phyloP scores from a whole-genome alignment of 2,888 invertebrate species.

The Chloroclysta siterata region DNA sequence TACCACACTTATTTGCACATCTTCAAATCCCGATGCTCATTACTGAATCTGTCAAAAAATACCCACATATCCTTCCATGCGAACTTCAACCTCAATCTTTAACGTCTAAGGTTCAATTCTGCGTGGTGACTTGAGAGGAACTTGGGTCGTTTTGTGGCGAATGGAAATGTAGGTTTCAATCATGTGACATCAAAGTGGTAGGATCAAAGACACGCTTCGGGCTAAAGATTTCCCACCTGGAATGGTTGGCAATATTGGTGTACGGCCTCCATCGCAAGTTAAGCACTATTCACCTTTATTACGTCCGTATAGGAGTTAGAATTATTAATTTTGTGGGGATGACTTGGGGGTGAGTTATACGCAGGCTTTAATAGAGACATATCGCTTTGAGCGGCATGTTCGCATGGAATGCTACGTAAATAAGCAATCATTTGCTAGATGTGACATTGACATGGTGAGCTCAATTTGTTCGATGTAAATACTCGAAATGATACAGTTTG shows the following conservation, averaged over 20 bases:
- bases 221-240: slow-evolving; percentile 57
- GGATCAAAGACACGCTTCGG: slow-evolving; percentile 55
- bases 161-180: slow-evolving; percentile 46
- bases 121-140: background rate
- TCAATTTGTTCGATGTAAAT: slow-evolving; percentile 34
- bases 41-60: slow-evolving; percentile 57
- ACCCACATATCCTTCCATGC: slow-evolving; percentile 25
- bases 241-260: slow-evolving; percentile 54
- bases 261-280: slow-evolving; percentile 36
- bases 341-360: slow-evolving; percentile 18
- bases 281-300: slow-evolving; percentile 17
- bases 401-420: slow-evolving; percentile 41
- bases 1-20: slow-evolving; percentile 58
- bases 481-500: slow-evolving; percentile 13
- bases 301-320: slow-evolving; percentile 17
- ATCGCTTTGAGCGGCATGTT: slow-evolving; percentile 40
- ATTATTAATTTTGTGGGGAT: slow-evolving; percentile 1
- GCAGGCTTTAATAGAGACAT: slow-evolving; percentile 41
- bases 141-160: slow-evolving; percentile 23
- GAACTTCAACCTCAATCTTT: slow-evolving; percentile 20
- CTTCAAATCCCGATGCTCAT: slow-evolving; percentile 61
- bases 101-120: background rate
- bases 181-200: slow-evolving; percentile 52
- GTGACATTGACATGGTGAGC: slow-evolving; percentile 31
- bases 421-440: slow-evolving; percentile 40